Evolutionary conservation across 2,113 vertebrate species (phyloP).

Genomic region (Rhegmatorhina hoffmannsi): DNA sequence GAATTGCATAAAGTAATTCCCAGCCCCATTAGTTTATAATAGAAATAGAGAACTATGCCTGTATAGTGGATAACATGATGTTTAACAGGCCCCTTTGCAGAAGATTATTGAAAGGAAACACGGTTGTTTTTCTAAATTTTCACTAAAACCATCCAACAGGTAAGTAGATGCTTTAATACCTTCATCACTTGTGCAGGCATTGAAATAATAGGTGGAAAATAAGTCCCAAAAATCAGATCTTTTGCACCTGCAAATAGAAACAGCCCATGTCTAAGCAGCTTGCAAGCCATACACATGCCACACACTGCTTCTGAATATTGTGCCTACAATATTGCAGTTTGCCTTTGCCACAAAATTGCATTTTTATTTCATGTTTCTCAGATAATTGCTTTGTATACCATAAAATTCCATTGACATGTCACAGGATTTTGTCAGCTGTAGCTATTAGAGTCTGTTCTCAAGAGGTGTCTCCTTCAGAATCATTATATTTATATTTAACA

Average conservation of each 20-base stretch:
- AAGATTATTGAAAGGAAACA: background rate
- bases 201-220: background rate
- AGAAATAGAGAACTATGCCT: background rate
- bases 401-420: background rate
- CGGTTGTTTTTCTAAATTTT: background rate
- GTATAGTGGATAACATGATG: background rate
- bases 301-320: background rate
- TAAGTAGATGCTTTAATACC: background rate
- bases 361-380: background rate
- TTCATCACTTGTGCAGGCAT: background rate
- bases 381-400: background rate
- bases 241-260: background rate
- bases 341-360: background rate
- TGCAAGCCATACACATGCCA: background rate
- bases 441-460: background rate
- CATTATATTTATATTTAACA: background rate
- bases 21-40: background rate
- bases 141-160: background rate
- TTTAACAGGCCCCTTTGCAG: background rate
- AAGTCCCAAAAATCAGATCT: background rate
- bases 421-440: conserved; percentile 2
- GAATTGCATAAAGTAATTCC: background rate
- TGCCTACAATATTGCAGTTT: background rate
- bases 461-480: background rate
- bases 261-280: background rate